Evolutionary conservation across 2,797 vertebrate genomes (phyloP).

Genomic region (Gallinago stenura): DNA sequence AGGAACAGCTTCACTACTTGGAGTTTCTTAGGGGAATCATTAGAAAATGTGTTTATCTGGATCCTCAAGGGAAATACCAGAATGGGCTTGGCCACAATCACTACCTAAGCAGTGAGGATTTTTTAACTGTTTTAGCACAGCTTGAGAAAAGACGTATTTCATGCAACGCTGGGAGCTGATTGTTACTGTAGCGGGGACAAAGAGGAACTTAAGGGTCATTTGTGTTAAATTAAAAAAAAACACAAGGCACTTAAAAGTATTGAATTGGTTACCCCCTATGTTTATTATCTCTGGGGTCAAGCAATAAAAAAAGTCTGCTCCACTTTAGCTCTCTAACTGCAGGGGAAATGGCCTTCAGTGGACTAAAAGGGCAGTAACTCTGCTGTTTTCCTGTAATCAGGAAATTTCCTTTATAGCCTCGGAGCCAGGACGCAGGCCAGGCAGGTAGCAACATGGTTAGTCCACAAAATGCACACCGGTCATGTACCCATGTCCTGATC

Average conservation of each 20-base stretch:
- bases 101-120: background rate
- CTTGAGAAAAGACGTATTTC: background rate
- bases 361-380: background rate
- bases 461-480: background rate
- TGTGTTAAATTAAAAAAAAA: background rate
- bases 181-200: background rate
- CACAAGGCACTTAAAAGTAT: background rate
- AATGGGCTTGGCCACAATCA: background rate
- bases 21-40: background rate
- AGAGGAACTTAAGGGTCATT: background rate
- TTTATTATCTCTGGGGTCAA: background rate
- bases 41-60: background rate
- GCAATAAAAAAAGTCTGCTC: background rate
- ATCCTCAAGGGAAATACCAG: background rate
- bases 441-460: rapidly evolving
- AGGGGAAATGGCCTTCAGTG: background rate
- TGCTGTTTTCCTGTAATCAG: background rate
- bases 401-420: background rate
- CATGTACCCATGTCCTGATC: background rate
- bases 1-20: background rate
- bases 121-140: background rate
- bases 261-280: background rate
- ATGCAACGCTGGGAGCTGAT: background rate
- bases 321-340: background rate
- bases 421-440: background rate